A percentile compares a stretch with the other conserved stretches of the same genome.
Evolutionary conservation across 2,797 vertebrate species (phyloP).

Genomic region (Hipposideros larvatus): DNA sequence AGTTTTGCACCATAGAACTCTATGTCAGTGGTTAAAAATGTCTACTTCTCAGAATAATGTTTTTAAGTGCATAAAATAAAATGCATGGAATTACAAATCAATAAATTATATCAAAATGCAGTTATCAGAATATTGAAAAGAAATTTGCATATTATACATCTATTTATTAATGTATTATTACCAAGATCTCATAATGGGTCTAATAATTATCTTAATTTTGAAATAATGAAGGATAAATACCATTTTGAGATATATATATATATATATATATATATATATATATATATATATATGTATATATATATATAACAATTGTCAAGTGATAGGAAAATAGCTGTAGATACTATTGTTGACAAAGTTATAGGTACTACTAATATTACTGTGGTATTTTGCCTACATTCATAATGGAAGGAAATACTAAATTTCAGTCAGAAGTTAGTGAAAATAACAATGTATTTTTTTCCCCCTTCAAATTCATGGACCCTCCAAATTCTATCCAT

Average conservation of each 20-base stretch:
- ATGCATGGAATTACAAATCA: not conserved
- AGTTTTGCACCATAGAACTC: not conserved
- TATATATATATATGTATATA: too few relatives aligned
- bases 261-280: too few relatives aligned
- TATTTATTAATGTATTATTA: not conserved
- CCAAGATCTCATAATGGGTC: not conserved
- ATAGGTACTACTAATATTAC: not conserved
- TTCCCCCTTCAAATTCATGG: not conserved
- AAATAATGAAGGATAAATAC: not conserved
- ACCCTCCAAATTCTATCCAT: not conserved
- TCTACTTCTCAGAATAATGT: not conserved
- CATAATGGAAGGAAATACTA: not conserved
- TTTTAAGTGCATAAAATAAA: slow-evolving; percentile 19
- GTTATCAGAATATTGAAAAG: not conserved
- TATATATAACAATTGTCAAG: not conserved
- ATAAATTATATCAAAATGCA: not conserved
- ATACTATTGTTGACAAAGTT: not conserved
- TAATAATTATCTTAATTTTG: slow-evolving; percentile 49
- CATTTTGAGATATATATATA: not conserved
- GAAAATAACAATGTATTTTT: not conserved
- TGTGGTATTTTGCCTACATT: not conserved
- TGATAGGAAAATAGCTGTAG: not conserved
- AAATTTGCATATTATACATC: not conserved
- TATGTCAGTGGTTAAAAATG: not conserved
- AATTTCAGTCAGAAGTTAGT: not conserved